Conservation (phyloP, 1,140 invertebrate species). For the Lordiphosa mommai region DNA sequence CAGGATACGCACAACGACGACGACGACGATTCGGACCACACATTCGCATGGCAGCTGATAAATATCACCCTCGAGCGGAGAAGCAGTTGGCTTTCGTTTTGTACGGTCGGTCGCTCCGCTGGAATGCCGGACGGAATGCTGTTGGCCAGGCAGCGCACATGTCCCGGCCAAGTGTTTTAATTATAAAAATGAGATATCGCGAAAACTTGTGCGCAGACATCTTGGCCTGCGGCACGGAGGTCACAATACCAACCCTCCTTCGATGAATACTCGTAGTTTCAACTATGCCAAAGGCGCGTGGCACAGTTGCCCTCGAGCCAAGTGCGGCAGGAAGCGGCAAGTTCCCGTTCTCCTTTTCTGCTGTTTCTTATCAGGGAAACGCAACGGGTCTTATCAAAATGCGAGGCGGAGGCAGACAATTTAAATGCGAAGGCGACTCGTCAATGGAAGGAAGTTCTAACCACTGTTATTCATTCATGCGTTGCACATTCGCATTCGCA, state of each 20-base stretch:
- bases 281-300: constrained; percentile 16
- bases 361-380: constrained; percentile 20
- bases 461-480: constrained; percentile 31
- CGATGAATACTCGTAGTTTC: background rate
- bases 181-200: constrained; percentile 54
- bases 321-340: constrained; percentile 8
- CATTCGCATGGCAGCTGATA: constrained; percentile 35
- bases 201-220: constrained; percentile 26
- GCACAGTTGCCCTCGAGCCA: constrained; percentile 10
- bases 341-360: constrained; percentile 1
- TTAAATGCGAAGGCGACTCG: constrained; percentile 31
- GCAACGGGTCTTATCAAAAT: constrained; percentile 31
- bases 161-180: constrained; percentile 50
- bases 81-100: background rate
- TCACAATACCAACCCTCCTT: constrained; percentile 6
- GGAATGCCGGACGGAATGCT: constrained; percentile 41
- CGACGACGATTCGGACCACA: constrained; percentile 33
- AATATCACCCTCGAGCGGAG: constrained; percentile 32
- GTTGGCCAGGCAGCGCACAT: background rate
- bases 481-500: constrained; percentile 18
- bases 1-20: constrained; percentile 24
- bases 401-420: constrained; percentile 25
- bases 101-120: constrained; percentile 13
- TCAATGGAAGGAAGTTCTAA: constrained; percentile 13
- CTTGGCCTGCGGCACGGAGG: constrained; percentile 5